A percentile compares a stretch with the other conserved stretches of the same genome.
phyloP scores from a whole-genome alignment of 2,113 vertebrate genomes.

The Urocolius indicus region DNA sequence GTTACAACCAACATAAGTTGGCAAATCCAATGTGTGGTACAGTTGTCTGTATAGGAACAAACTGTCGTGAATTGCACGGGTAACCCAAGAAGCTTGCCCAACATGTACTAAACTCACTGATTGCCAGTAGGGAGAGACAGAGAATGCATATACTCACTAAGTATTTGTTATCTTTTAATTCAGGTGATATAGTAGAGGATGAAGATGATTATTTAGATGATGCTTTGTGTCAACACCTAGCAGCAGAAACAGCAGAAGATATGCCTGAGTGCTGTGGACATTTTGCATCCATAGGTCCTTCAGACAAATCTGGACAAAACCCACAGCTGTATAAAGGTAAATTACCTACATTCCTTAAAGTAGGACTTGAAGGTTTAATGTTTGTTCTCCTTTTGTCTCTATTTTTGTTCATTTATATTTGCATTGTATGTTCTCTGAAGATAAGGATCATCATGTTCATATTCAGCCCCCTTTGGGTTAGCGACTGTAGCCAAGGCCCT shows the following conservation, averaged over 20 bases:
- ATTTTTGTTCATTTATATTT: neutral
- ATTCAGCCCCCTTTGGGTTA: neutral
- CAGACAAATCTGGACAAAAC: conserved; percentile 68
- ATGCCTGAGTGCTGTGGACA: neutral
- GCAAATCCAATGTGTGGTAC: neutral
- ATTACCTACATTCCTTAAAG: neutral
- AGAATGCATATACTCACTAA: neutral
- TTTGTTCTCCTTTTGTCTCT: neutral
- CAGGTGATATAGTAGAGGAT: conserved; percentile 82
- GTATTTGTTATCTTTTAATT: neutral
- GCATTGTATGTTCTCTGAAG: neutral
- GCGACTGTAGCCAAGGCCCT: neutral
- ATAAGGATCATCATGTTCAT: neutral
- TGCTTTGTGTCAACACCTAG: conserved; percentile 45
- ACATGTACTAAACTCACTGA: neutral
- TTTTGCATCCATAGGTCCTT: neutral
- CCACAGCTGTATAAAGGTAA: conserved; percentile 72
- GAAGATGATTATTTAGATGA: conserved; percentile 80
- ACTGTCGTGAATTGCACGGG: neutral
- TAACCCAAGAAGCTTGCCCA: neutral
- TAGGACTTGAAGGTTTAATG: neutral
- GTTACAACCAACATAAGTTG: neutral
- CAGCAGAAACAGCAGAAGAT: conserved; percentile 60
- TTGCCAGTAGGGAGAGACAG: neutral
- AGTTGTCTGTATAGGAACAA: neutral